phyloP scores from a whole-genome alignment of 2,888 invertebrate species.

The Cremastobaeus sp. region DNA sequence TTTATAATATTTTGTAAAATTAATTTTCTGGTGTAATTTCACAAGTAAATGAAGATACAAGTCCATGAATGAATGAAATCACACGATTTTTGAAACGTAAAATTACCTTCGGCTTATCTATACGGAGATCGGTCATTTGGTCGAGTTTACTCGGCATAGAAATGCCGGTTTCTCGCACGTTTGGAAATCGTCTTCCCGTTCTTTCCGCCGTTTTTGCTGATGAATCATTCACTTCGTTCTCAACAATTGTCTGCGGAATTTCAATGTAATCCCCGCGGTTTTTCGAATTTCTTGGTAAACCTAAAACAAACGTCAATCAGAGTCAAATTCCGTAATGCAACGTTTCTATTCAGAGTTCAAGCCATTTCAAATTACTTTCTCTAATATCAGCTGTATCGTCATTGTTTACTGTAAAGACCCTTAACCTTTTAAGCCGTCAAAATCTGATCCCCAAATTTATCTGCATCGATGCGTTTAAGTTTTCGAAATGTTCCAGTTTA shows the following conservation, averaged over 20 bases:
- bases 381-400: no score
- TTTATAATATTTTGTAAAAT: no score
- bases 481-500: conserved; percentile 39
- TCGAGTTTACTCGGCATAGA: conserved; percentile 86
- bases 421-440: background rate
- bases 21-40: no score
- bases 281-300: background rate
- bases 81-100: background rate
- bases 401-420: no score
- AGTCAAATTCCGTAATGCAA: background rate
- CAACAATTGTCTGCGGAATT: background rate
- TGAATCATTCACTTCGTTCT: conserved; percentile 18
- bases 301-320: conserved; percentile 1
- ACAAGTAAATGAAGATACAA: no score
- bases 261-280: conserved; percentile 13
- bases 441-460: background rate
- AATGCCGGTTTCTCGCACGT: conserved; percentile 84
- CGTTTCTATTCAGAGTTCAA: background rate
- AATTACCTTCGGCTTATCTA: conserved; percentile 72
- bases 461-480: background rate
- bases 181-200: conserved; percentile 49
- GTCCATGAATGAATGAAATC: background rate
- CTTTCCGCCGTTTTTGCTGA: conserved; percentile 24
- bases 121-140: conserved; percentile 82
- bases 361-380: background rate